These are phyloP conservation scores for Eumacrocentrus americanus DNA, from an alignment of 2,888 invertebrate species.

Conservation along the genomic window DNA sequence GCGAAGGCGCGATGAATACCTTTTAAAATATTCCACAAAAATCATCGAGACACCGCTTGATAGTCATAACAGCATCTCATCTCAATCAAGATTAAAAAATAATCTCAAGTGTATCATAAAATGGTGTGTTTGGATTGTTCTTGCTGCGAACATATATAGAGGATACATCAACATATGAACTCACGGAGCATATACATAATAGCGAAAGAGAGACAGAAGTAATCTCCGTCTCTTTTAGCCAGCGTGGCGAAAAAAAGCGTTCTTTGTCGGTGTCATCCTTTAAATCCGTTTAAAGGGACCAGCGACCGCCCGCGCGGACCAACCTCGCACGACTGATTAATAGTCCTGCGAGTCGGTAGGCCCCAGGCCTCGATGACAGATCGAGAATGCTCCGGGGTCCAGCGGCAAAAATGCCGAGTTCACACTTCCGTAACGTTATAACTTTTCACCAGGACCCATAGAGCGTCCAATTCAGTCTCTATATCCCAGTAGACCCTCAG, in stretches of 20 bases:
- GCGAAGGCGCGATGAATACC: not conserved
- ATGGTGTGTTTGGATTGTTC: no score
- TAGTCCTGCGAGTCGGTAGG: slow-evolving; percentile 42
- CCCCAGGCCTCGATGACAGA: slow-evolving; percentile 51
- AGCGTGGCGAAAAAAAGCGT: slow-evolving; percentile 35
- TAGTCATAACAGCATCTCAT: slow-evolving; percentile 6
- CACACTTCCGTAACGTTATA: slow-evolving; percentile 41
- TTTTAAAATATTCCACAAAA: not conserved
- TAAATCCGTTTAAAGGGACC: slow-evolving; percentile 56
- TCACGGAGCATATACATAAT: no score
- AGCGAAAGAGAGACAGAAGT: no score
- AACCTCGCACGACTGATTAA: slow-evolving; percentile 48
- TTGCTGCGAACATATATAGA: no score
- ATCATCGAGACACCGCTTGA: not conserved
- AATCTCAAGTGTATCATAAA: not conserved
- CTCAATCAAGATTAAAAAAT: slow-evolving; percentile 8
- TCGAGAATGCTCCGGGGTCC: slow-evolving; percentile 50
- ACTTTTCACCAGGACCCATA: no score
- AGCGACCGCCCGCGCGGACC: slow-evolving; percentile 44
- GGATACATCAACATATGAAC: no score
- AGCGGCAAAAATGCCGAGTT: slow-evolving; percentile 53
- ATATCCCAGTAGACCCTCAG: no score
- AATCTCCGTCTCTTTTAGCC: slow-evolving; percentile 17
- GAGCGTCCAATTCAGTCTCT: no score
- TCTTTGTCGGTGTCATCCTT: slow-evolving; percentile 54